A percentile compares a stretch with the other conserved stretches of the same genome.
Conservation (phyloP, 2,797 vertebrate species). For the Poecilia picta region DNA sequence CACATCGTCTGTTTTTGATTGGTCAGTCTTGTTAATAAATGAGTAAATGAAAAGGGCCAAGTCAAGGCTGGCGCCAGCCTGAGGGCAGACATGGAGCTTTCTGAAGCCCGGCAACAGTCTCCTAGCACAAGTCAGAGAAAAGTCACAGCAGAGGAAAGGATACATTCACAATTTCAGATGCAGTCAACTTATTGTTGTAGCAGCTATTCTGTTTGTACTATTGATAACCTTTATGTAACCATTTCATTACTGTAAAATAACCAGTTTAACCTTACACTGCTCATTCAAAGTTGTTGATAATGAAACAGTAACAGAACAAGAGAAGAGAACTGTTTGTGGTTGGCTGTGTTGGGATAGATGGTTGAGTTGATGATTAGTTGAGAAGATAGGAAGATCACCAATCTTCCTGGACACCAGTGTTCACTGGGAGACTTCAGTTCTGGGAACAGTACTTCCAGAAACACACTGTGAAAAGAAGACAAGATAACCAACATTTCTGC, state of each 20-base stretch:
- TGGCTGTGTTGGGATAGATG: too few relatives aligned
- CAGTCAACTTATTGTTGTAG: background rate
- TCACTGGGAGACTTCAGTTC: conserved; percentile 59
- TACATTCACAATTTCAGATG: background rate
- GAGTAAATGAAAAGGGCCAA: conserved; percentile 65
- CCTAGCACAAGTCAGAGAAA: conserved; percentile 33
- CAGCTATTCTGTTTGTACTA: background rate
- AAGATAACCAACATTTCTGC: background rate
- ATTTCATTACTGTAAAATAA: background rate
- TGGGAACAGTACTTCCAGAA: conserved; percentile 83
- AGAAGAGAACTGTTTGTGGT: background rate
- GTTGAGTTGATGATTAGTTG: background rate
- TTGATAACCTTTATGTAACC: background rate
- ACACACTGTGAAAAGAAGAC: conserved; percentile 66
- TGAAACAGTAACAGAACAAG: background rate
- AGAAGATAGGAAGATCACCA: background rate
- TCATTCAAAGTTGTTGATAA: background rate
- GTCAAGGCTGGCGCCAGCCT: conserved; percentile 47
- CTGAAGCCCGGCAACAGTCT: conserved; percentile 45
- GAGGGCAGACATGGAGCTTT: background rate
- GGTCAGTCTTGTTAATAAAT: conserved; percentile 72
- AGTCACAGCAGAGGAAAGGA: conserved; percentile 20
- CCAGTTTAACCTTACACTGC: background rate
- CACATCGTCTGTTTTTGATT: conserved; percentile 64
- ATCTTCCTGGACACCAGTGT: fast-evolving